These are phyloP conservation scores for Heliangelus exortis DNA, from an alignment of 2,797 vertebrate genomes.

Conservation along the genomic window DNA sequence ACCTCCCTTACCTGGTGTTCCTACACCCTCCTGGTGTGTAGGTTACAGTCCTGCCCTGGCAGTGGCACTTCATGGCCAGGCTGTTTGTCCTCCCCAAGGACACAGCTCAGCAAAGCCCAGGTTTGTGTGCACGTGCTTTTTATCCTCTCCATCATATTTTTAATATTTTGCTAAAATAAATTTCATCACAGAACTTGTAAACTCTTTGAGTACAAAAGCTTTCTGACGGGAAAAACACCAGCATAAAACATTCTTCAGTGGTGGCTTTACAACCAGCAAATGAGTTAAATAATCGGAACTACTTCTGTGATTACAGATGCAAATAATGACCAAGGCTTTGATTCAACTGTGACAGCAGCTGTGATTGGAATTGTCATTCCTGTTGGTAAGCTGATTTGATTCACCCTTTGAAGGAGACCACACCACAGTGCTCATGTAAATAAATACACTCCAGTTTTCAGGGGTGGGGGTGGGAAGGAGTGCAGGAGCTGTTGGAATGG, in stretches of 20 bases:
- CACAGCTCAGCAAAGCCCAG: background rate
- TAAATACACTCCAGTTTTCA: background rate
- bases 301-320: conserved; percentile 82
- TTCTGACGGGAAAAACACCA: background rate
- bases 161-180: too few species aligned
- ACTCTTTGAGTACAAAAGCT: background rate
- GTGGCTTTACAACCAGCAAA: background rate
- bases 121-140: rapidly evolving
- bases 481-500: background rate
- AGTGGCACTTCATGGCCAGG: background rate
- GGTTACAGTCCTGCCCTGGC: rapidly evolving
- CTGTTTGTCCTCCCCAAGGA: rapidly evolving
- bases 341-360: conserved; percentile 93
- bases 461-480: background rate
- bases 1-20: too few species aligned
- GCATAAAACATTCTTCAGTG: background rate
- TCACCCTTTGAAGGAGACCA: background rate
- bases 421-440: background rate
- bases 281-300: background rate
- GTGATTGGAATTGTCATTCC: conserved; percentile 93
- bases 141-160: background rate
- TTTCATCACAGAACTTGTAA: background rate
- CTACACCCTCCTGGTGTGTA: background rate
- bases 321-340: conserved; percentile 87
- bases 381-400: conserved; percentile 86